Evolutionary conservation across 2,797 vertebrate species (phyloP).

Genomic region (Hippopotamyrus pictus): DNA sequence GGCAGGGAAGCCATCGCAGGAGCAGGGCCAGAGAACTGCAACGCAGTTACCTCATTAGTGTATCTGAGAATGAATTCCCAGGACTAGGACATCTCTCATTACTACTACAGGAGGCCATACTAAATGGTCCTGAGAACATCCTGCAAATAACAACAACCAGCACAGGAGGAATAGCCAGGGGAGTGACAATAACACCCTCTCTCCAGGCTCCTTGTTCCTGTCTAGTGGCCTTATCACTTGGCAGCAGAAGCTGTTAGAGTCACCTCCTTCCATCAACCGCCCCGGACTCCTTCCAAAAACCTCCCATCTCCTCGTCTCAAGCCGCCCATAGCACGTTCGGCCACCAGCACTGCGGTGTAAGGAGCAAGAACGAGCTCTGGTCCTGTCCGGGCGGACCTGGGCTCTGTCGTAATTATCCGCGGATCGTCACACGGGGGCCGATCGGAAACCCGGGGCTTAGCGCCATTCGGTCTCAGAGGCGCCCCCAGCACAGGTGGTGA

Average conservation of each 20-base stretch:
- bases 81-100: not conserved
- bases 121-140: not conserved
- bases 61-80: not conserved
- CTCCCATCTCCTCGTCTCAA: not conserved
- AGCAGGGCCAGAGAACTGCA: not conserved
- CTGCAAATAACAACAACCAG: not conserved
- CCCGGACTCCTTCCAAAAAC: not conserved
- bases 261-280: not conserved
- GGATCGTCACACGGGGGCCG: not conserved
- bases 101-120: not conserved
- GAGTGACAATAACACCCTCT: not conserved
- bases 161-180: not conserved
- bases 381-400: not conserved
- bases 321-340: not conserved
- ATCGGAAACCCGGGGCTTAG: not conserved
- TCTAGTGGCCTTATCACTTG: not conserved
- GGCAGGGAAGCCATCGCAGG: not conserved
- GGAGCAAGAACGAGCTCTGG: not conserved
- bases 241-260: not conserved
- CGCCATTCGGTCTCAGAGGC: not conserved
- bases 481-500: constrained; percentile 21
- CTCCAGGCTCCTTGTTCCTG: not conserved
- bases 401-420: not conserved
- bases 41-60: not conserved
- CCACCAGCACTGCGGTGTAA: not conserved